These are phyloP conservation scores for Cervus canadensis DNA, from an alignment of 2,113 vertebrate genomes.

Conservation along the genomic window DNA sequence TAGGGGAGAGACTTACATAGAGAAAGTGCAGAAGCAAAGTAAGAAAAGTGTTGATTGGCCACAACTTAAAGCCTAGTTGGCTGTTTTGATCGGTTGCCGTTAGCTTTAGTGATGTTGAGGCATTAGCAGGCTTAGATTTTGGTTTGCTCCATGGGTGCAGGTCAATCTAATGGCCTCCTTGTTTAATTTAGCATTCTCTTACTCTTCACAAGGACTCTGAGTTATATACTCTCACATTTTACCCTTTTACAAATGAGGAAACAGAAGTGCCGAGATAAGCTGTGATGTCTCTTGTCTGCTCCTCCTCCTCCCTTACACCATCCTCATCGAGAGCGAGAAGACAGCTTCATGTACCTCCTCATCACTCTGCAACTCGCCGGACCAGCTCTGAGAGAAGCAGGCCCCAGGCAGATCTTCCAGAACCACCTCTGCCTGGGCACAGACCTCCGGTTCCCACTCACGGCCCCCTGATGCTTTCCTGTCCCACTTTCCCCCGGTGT, in stretches of 20 bases:
- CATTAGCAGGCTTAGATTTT: neutral
- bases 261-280: neutral
- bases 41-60: neutral
- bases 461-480: neutral
- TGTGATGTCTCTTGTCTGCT: neutral
- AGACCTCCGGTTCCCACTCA: neutral
- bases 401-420: constrained; percentile 2
- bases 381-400: neutral
- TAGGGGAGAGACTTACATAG: neutral
- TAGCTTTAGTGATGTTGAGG: neutral
- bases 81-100: neutral
- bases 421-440: neutral
- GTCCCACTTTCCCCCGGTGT: neutral
- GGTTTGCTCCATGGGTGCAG: neutral
- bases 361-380: neutral
- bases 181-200: neutral
- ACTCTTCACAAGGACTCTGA: neutral
- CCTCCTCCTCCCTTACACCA: neutral
- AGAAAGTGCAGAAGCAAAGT: neutral
- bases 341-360: neutral
- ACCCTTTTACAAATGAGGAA: neutral
- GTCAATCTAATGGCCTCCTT: neutral
- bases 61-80: neutral
- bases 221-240: neutral
- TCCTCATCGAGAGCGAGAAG: neutral